Evolutionary conservation across 2,113 vertebrate species (phyloP).

Genomic region (Microtus ochrogaster): DNA sequence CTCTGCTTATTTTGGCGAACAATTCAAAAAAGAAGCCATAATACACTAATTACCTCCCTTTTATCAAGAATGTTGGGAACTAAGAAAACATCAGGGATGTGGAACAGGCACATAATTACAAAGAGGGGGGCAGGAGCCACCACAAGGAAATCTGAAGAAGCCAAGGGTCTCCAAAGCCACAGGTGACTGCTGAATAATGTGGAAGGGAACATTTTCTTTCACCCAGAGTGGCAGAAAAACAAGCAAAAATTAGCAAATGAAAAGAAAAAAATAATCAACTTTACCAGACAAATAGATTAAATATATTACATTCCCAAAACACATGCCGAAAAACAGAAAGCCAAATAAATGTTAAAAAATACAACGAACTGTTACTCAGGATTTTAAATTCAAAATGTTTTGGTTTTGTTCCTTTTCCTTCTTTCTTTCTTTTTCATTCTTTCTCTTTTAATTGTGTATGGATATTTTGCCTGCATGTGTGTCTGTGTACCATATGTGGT

Average conservation of each 20-base stretch:
- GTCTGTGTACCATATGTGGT: neutral
- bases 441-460: neutral
- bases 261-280: neutral
- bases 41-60: slow-evolving; percentile 64
- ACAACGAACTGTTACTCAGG: neutral
- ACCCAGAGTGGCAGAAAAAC: neutral
- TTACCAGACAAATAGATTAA: neutral
- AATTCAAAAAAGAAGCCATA: slow-evolving; percentile 52
- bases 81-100: slow-evolving; percentile 59
- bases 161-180: neutral
- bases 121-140: slow-evolving; percentile 12
- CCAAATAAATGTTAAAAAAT: neutral
- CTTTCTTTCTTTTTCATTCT: neutral
- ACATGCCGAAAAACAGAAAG: neutral
- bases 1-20: slow-evolving; percentile 58
- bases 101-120: slow-evolving; percentile 48
- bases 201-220: neutral
- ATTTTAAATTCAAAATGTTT: neutral
- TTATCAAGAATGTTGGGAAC: slow-evolving; percentile 51
- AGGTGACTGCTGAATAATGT: neutral
- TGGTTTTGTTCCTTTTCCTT: too few species aligned
- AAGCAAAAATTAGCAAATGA: neutral
- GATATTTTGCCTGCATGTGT: neutral
- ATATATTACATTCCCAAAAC: neutral
- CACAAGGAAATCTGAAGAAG: slow-evolving; percentile 4